Conservation (phyloP, 1,140 invertebrate genomes). For the Notospermus geniculatus region DNA sequence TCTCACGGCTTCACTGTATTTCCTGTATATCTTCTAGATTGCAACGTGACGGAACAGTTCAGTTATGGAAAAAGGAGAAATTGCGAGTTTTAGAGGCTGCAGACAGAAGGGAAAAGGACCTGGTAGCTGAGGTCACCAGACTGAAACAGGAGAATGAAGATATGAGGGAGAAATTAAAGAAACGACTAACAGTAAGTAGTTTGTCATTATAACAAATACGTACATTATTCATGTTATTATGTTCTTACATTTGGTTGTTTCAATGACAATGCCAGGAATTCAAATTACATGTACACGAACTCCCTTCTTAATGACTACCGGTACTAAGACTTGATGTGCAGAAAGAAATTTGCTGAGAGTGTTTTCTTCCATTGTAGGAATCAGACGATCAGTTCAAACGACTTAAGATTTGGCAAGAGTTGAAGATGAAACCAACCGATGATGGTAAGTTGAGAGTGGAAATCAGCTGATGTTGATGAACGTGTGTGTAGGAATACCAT, state of each 20-base stretch:
- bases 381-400: conserved; percentile 2
- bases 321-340: no score
- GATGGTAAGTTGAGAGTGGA: not conserved
- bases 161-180: no score
- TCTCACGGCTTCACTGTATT: no score
- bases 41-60: conserved; percentile 26
- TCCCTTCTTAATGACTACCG: no score
- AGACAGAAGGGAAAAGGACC: conserved; percentile 17
- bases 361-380: not conserved
- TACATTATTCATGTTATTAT: not conserved
- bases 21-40: conserved; percentile 14
- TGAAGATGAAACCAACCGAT: not conserved
- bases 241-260: not conserved
- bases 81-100: conserved; percentile 20
- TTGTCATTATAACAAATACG: no score
- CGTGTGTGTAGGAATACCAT: no score
- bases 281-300: no score
- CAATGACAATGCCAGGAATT: no score
- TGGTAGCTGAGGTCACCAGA: conserved; percentile 14
- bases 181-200: no score
- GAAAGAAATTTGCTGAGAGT: no score
- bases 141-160: conserved; percentile 14
- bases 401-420: conserved; percentile 12
- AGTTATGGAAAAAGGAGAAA: conserved; percentile 30
- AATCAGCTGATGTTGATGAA: no score